Conservation (phyloP, 1,140 invertebrate genomes). For the Ooceraea biroi region DNA sequence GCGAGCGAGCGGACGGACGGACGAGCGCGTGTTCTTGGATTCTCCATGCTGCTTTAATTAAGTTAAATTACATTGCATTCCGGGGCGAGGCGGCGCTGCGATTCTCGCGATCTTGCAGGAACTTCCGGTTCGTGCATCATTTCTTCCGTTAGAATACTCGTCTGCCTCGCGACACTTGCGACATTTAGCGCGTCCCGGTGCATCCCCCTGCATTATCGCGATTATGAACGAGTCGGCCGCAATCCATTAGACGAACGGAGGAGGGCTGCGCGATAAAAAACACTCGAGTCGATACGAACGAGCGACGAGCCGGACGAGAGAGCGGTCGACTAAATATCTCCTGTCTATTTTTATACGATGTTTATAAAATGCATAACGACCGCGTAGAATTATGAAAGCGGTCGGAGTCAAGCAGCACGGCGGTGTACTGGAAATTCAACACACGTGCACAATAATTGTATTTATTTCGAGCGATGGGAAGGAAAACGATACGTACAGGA, state of each 20-base stretch:
- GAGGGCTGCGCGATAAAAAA: neutral
- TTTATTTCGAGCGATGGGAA: constrained; percentile 21
- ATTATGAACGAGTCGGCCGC: neutral
- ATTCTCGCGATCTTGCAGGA: neutral
- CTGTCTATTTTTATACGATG: neutral
- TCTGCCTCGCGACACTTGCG: constrained; percentile 14
- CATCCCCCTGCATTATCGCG: no score
- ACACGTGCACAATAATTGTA: constrained; percentile 38
- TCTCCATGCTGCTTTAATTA: constrained; percentile 41
- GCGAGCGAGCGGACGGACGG: neutral
- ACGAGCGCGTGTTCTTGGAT: constrained; percentile 25
- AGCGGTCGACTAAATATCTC: constrained; percentile 5
- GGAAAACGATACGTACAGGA: constrained; percentile 12
- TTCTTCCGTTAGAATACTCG: constrained; percentile 17
- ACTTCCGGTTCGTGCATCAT: constrained; percentile 5
- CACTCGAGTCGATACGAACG: neutral
- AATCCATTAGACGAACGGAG: neutral
- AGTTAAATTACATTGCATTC: constrained; percentile 54
- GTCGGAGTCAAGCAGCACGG: neutral
- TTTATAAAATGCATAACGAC: constrained; percentile 34
- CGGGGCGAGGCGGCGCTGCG: neutral
- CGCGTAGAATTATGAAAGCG: constrained; percentile 31
- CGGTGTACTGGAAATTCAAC: constrained; percentile 39
- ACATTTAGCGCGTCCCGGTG: neutral
- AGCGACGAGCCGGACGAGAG: neutral